Evolutionary conservation across 1,140 invertebrate genomes (phyloP), one percentile per base, ranked within the genome.

Genomic region (Vollenhovia emeryi): DNA sequence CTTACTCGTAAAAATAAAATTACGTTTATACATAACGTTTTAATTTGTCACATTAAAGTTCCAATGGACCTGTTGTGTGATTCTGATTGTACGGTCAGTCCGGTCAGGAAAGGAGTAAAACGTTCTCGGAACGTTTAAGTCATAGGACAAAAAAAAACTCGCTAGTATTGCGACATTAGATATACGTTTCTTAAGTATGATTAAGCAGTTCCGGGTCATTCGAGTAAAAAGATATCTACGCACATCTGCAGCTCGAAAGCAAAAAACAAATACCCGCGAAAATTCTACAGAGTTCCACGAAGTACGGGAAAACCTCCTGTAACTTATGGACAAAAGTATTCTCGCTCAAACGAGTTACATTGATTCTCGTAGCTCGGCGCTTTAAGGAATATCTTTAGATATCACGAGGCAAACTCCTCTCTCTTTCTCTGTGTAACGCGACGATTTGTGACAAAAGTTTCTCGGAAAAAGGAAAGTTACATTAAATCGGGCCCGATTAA

Each of bases 51-150:
- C 15, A 6, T 48, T 43, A 43, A 43, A 43, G 43, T 43, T 13
- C 11, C 45, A 18, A 18, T 55, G 50, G 6, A 55, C 21, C 9
- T 55, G 21, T 36, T 36, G 33, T 36, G 6, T n/a, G n/a, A 18
- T 13, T 48, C 48, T 0, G 8, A 3, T 68, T 7, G 21, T 21
- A 18, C n/a, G n/a, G n/a, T 27, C 33, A 36, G n/a, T n/a, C 6
- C 3, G 33, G 6, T 36, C 3, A 52, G 8, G 15, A 40, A 30
- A 0, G 24, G 8, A 43, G 30, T 33, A 55, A 8, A 50, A 33
- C 13, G 7, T 78, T 79, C 75, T 50, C 15, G 15, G 60, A 79
- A 79, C 3, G 18, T 62, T 48, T 15, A 79, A 68, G 45, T 79
- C 45, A 52, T 27, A 79, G 8, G 4, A 30, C 33, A 3, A 9